These are phyloP conservation scores for Accipiter fasciatus DNA, from an alignment of 2,797 vertebrate genomes.

Conservation along the genomic window DNA sequence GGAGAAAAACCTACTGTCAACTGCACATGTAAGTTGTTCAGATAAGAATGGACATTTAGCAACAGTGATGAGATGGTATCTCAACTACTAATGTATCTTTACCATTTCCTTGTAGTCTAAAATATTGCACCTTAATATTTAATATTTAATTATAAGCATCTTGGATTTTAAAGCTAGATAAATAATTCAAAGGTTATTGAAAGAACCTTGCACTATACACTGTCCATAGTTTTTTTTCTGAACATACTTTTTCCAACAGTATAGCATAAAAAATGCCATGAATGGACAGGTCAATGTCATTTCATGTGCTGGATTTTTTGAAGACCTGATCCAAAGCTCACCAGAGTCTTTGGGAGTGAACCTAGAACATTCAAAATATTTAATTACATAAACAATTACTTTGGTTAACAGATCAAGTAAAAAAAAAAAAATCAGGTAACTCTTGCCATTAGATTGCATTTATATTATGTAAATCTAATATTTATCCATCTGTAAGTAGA, in stretches of 20 bases:
- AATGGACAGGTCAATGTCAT: not conserved
- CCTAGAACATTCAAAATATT: not conserved
- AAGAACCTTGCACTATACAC: not conserved
- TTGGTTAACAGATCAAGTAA: not conserved
- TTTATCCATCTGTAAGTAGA: not conserved
- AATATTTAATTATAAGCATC: slow-evolving; percentile 27
- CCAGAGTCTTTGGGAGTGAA: not conserved
- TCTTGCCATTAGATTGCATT: not conserved
- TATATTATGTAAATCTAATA: not conserved
- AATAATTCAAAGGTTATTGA: slow-evolving; percentile 1
- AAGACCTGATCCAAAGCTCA: not conserved
- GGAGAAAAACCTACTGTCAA: not conserved
- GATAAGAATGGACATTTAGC: not conserved
- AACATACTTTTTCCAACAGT: not conserved
- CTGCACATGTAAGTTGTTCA: not conserved
- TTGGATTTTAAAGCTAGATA: slow-evolving; percentile 5
- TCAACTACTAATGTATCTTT: not conserved
- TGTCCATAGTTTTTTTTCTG: not conserved
- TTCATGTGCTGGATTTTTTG: not conserved
- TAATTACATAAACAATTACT: not conserved
- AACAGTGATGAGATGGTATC: not conserved
- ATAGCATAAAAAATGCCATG: not conserved
- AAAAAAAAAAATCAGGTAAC: not conserved
- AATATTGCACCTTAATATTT: not conserved
- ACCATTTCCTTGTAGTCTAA: not conserved